Conservation (phyloP, 92 coral and sea anemone species). For the Umimayanthus chanpuru region DNA sequence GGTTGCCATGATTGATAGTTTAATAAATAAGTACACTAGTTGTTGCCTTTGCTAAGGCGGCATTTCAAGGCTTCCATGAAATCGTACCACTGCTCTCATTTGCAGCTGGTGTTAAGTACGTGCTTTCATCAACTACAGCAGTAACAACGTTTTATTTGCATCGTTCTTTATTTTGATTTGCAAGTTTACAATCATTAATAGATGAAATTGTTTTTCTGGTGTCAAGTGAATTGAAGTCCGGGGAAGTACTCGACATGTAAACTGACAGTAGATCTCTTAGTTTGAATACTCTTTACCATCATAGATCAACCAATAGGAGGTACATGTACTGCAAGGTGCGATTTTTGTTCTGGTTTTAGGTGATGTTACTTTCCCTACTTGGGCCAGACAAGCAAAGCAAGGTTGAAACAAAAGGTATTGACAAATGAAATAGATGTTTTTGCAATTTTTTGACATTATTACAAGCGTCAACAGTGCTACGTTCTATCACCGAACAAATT, state of each 20-base stretch:
- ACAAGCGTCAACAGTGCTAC: too few relatives aligned
- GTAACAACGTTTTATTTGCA: too few relatives aligned
- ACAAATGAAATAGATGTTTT: neutral
- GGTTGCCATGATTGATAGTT: neutral
- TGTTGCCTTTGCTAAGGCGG: neutral
- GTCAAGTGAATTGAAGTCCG: too few relatives aligned
- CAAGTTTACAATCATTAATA: too few relatives aligned
- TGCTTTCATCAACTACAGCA: too few relatives aligned
- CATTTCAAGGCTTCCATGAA: too few relatives aligned
- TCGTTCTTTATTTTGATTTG: too few relatives aligned
- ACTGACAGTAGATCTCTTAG: neutral
- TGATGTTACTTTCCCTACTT: conserved; percentile 38
- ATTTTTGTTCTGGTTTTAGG: conserved; percentile 12
- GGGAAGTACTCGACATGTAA: neutral
- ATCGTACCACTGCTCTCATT: neutral
- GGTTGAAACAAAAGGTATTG: neutral
- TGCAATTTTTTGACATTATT: neutral
- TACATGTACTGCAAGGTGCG: neutral
- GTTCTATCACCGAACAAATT: too few relatives aligned
- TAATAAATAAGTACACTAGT: neutral
- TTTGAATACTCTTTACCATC: neutral
- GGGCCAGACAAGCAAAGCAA: conserved; percentile 22
- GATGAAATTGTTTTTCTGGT: too few relatives aligned
- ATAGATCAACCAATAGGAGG: neutral
- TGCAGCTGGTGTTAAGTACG: neutral